A percentile compares a stretch with the other conserved stretches of the same genome.
These are phyloP conservation scores for Enteromius trimaculatus DNA, from an alignment of 2,797 vertebrate genomes.

Conservation along the genomic window DNA sequence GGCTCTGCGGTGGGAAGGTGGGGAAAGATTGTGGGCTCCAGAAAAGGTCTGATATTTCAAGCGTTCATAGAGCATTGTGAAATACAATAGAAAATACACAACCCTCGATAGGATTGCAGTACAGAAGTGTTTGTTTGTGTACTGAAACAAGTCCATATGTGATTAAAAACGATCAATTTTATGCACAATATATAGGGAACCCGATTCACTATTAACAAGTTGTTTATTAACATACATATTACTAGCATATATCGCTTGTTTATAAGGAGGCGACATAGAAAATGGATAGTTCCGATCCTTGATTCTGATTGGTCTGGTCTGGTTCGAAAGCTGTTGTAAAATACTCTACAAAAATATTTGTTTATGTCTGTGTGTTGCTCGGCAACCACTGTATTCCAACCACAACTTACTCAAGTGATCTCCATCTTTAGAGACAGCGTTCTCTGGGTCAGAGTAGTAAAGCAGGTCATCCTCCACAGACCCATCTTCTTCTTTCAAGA, in stretches of 20 bases:
- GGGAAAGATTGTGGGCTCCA: not conserved
- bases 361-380: too few species aligned
- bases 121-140: not conserved
- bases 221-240: not conserved
- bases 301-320: too few species aligned
- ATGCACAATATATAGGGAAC: not conserved
- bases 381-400: too few species aligned
- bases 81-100: not conserved
- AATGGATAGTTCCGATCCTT: too few species aligned
- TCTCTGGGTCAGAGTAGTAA: constrained; percentile 42
- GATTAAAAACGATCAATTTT: not conserved
- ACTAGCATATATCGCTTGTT: not conserved
- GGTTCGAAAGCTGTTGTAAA: too few species aligned
- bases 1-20: not conserved
- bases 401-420: constrained; percentile 15
- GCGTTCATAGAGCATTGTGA: not conserved
- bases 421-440: constrained; percentile 29
- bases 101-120: not conserved
- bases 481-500: constrained; percentile 36
- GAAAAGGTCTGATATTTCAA: not conserved
- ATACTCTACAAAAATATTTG: too few species aligned
- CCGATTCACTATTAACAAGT: not conserved
- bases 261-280: not conserved
- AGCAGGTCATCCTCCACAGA: constrained; percentile 9
- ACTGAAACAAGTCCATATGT: not conserved